These are phyloP conservation scores for Macrosiphum euphorbiae DNA, from an alignment of 2,888 invertebrate genomes.

Conservation along the genomic window DNA sequence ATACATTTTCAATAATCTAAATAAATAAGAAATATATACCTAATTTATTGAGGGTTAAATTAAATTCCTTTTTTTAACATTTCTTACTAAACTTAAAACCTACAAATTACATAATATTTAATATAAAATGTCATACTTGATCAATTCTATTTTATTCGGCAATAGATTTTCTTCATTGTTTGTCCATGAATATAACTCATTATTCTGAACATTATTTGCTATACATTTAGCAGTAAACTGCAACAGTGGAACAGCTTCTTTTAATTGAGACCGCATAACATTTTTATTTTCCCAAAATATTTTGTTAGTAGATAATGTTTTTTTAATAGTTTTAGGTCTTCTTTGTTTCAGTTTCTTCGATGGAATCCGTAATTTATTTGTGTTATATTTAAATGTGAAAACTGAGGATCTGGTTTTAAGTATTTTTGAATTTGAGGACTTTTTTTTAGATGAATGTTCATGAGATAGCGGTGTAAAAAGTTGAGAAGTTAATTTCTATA, in stretches of 20 bases:
- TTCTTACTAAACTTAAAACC: background rate
- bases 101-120: background rate
- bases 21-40: background rate
- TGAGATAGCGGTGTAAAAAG: background rate
- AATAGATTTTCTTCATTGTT: background rate
- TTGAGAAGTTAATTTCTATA: constrained; percentile 10
- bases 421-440: background rate
- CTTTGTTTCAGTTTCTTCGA: background rate
- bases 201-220: background rate
- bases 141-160: background rate
- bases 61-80: background rate
- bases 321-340: background rate
- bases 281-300: constrained; percentile 3
- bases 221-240: background rate
- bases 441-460: background rate
- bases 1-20: background rate
- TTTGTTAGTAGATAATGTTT: background rate
- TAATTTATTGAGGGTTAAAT: background rate
- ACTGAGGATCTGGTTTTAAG: background rate
- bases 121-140: background rate
- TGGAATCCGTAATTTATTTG: background rate
- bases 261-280: background rate
- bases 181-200: background rate
- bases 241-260: background rate
- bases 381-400: background rate